Evolutionary conservation across 1,140 invertebrate genomes (phyloP), one percentile per base, ranked within the genome.

Genomic region (Diploscapter pachys): DNA sequence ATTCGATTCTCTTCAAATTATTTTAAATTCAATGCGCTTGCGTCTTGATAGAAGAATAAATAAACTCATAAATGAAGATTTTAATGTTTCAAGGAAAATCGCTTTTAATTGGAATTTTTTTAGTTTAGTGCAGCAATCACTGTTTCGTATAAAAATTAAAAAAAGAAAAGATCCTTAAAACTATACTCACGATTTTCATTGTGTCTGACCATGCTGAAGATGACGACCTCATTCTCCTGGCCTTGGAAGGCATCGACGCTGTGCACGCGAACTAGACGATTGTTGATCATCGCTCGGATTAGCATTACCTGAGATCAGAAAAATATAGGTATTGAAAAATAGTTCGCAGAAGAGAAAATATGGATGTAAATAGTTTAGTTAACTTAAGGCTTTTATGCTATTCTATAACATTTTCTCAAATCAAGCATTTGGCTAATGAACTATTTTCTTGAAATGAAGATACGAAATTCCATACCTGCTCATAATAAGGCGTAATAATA

Each of bases 211-310:
- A 72, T 5, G 11, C 61, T 63, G 51, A 72, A 72, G 65, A 72
- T 72, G 13, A 72, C 57, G 4, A 65, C 62, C 56, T 62, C 55
- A 70, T 91, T 90, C 88, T 97, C 93, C 86, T 92, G 89, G 0
- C 94, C 94, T 88, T 96, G 94, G 86, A 93, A 95, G 69, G 92
- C 90, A 87, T 96, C 94, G 5, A 96, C 91, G 3, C 93, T 94
- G 82, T 92, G 91, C 2, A 94, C 90, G 78, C 92, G 89, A 2
- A 89, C 72, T 13, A 31, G 31, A 31, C 80, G 78, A 51, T 61
- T 61, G 31, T 49, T 49, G 5, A 70, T 70, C 4, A 3, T 13
- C 4, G 11, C 11, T 52, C 68, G 68, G 13, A 70, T 4, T 11
- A 52, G n/a, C 8, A 61, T 59, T 11, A 70, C 63, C 13, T 63